Evolutionary conservation across 2,113 vertebrate genomes (phyloP), one percentile per base, ranked within the genome.

Genomic region (Podarcis cretensis): DNA sequence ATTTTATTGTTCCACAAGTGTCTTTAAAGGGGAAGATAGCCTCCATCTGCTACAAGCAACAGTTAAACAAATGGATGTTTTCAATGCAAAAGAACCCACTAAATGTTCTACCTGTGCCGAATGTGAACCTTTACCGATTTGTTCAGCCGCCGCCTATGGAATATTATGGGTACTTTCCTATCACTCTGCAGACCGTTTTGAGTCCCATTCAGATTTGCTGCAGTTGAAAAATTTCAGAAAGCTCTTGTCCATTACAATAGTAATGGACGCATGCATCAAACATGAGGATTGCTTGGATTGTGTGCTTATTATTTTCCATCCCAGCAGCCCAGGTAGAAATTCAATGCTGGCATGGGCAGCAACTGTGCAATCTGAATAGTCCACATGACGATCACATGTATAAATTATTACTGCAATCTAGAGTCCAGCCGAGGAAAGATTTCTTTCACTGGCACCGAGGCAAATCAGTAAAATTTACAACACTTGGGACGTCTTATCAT

Each of bases 1-100:
- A 35, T 86, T 20, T 74, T 14, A 85, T 81, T 91, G 54, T 92
- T 93, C 81, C 48, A 74, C 89, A 94, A 85, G 32, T 74, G 23
- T 23, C 63, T 14, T 80, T 84, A 89, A 95, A 89, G 48, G 88
- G 12, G 37, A 89, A 65, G 43, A 81, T 10, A 63, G 32, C 18
- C 84, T 86, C 37, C 63, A 69, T 66, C n/a, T 86, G 54, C 80
- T 87, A 63, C 40, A 82, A 87, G 76, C 73, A 87, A 89, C 71
- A 69, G 78, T 18, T 57, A 92, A 91, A 87, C 77, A 87, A 91
- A 85, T 9, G 69, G 2, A 83, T 86, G 8, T 32, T 88, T 83
- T 10, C 87, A 40, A 68, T 65, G 75, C 27, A 78, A 68, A 84
- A 82, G n/a, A 73, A 91, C 35, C 12, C n/a, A 68, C 37, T 83